These are phyloP conservation scores for Apeira syringaria DNA, from an alignment of 2,888 invertebrate species.

Conservation along the genomic window DNA sequence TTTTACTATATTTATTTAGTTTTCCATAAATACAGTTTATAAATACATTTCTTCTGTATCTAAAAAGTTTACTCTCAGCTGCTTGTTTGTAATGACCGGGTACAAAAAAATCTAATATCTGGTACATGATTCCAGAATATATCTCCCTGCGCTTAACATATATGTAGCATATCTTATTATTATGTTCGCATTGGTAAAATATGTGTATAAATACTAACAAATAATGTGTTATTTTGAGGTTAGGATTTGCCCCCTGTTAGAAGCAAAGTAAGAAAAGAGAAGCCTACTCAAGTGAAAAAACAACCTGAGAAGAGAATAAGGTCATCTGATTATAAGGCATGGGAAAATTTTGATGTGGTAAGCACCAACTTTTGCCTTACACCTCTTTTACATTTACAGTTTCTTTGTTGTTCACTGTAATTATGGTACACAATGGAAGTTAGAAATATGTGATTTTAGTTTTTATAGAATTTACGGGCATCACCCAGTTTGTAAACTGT, in stretches of 20 bases:
- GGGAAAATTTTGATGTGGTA: constrained; percentile 93
- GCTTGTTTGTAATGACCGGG: constrained; percentile 1
- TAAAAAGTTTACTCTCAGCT: not conserved
- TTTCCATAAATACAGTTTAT: not conserved
- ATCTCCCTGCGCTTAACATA: not conserved
- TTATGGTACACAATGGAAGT: too few species aligned
- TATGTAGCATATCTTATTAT: too few species aligned
- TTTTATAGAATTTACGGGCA: too few species aligned
- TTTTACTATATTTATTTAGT: not conserved
- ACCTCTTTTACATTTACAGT: too few species aligned
- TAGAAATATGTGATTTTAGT: too few species aligned
- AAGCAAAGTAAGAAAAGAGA: constrained; percentile 71
- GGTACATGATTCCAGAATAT: not conserved
- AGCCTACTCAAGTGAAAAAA: constrained; percentile 53
- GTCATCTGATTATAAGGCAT: constrained; percentile 86
- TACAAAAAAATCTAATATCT: not conserved
- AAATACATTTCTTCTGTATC: not conserved
- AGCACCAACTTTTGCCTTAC: too few species aligned
- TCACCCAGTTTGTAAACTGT: too few species aligned
- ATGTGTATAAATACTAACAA: constrained; percentile 1
- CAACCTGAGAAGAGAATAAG: constrained; percentile 76
- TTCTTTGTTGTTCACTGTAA: too few species aligned
- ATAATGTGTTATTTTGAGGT: constrained; percentile 37
- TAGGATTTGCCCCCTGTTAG: constrained; percentile 81
- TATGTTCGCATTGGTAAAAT: not conserved